phyloP scores from a whole-genome alignment of 1,140 invertebrate genomes.

The Brevipalpus yothersi region DNA sequence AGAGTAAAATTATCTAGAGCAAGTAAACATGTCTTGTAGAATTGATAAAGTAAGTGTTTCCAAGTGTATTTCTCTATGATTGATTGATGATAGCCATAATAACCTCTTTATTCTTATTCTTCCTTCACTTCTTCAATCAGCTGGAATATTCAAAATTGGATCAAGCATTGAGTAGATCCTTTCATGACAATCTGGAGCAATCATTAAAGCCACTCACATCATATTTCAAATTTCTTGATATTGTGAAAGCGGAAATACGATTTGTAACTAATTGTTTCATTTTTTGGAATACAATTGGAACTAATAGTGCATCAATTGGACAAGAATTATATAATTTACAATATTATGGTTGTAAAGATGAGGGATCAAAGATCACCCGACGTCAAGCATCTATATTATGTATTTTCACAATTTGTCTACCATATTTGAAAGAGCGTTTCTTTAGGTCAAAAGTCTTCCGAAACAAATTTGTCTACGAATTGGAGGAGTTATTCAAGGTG shows the following conservation, averaged over 20 bases:
- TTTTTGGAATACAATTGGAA: background rate
- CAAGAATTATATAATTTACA: background rate
- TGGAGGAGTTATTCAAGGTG: background rate
- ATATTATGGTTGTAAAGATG: background rate
- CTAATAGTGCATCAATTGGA: background rate
- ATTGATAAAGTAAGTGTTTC: background rate
- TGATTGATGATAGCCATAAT: background rate
- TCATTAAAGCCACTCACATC: background rate
- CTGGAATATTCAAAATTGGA: background rate
- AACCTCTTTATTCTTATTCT: background rate
- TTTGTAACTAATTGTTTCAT: background rate
- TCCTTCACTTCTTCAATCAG: background rate
- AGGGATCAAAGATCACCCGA: background rate
- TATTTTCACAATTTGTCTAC: background rate
- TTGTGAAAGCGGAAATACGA: background rate
- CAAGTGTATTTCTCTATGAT: background rate
- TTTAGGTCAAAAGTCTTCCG: background rate
- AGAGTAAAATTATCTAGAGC: too few relatives aligned
- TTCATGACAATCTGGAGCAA: background rate
- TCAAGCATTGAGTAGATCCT: background rate
- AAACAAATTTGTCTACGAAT: background rate
- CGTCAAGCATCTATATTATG: background rate
- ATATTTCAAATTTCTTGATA: background rate
- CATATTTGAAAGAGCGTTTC: background rate
- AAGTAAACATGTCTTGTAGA: background rate